Conservation (phyloP, 2,113 vertebrate genomes). For the Delphinapterus leucas region DNA sequence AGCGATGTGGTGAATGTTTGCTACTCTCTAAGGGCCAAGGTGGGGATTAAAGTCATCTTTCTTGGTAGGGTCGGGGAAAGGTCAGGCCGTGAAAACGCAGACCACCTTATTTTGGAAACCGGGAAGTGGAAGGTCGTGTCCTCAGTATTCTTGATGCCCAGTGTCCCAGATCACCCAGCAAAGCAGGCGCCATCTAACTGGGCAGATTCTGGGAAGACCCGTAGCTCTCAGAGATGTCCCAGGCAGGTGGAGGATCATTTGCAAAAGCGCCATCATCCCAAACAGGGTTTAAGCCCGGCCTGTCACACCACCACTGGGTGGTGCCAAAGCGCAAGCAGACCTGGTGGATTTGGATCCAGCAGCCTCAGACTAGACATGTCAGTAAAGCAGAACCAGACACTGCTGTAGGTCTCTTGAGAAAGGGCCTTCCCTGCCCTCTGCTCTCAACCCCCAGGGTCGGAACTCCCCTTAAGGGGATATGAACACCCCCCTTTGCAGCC, state of each 20-base stretch:
- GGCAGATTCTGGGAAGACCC: not conserved
- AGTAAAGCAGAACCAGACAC: accelerated
- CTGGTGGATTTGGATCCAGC: accelerated
- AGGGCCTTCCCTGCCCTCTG: not conserved
- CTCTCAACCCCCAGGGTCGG: accelerated
- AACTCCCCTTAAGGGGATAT: not conserved
- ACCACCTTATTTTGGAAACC: not conserved
- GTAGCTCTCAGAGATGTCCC: too few species aligned
- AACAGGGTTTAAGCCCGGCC: accelerated
- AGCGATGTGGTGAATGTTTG: not conserved
- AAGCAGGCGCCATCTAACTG: accelerated
- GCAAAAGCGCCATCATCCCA: not conserved
- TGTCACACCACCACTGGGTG: not conserved
- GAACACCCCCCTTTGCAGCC: not conserved
- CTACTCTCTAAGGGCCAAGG: not conserved
- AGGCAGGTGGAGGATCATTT: accelerated
- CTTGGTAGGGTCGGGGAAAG: not conserved
- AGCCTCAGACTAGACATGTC: accelerated
- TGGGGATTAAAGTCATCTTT: not conserved
- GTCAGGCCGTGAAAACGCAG: not conserved
- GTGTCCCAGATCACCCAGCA: not conserved
- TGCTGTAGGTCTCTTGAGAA: not conserved
- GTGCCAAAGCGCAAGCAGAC: not conserved
- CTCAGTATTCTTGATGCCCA: not conserved
- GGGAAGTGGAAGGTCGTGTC: not conserved